These are phyloP conservation scores for Morphnarchus princeps DNA, from an alignment of 2,113 vertebrate species.

Conservation along the genomic window DNA sequence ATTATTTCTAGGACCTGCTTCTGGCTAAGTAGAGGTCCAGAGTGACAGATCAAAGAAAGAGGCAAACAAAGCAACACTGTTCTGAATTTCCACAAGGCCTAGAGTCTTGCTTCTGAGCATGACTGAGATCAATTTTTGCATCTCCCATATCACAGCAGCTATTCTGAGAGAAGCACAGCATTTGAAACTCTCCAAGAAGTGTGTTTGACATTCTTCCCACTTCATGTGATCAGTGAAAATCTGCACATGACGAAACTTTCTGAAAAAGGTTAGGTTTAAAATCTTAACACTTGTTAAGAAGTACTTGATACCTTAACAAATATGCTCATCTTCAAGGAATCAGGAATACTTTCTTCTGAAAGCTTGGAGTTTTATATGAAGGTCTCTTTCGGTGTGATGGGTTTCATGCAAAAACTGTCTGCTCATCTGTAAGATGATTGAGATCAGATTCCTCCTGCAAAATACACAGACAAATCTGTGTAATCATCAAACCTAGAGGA, in stretches of 20 bases:
- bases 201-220: background rate
- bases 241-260: background rate
- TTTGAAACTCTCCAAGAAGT: background rate
- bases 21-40: background rate
- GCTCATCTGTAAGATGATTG: background rate
- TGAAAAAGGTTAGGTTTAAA: background rate
- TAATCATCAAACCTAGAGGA: background rate
- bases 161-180: background rate
- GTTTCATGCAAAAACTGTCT: background rate
- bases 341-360: background rate
- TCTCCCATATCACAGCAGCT: background rate
- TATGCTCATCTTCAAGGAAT: background rate
- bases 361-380: background rate
- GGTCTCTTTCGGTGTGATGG: background rate
- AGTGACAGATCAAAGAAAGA: background rate
- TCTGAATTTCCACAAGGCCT: background rate
- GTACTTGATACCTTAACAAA: background rate
- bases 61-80: background rate
- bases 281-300: background rate
- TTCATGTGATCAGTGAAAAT: background rate
- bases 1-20: background rate
- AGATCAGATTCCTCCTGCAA: background rate
- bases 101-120: background rate
- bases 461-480: background rate
- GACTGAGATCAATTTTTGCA: background rate